phyloP scores from a whole-genome alignment of 2,888 invertebrate species.

The Ectobius pallidus region DNA sequence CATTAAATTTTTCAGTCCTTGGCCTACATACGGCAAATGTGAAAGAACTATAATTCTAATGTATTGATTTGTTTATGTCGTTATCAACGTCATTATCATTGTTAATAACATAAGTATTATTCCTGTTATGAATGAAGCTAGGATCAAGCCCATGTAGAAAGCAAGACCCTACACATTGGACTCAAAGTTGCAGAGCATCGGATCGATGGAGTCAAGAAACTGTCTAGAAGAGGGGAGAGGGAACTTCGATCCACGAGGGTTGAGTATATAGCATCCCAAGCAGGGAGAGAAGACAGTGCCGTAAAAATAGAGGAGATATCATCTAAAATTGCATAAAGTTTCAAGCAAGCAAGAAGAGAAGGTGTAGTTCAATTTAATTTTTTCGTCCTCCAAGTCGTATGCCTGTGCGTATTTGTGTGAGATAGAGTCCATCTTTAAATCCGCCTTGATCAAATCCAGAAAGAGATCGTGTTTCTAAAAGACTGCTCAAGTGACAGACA shows the following conservation, averaged over 20 bases:
- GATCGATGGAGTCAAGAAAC: slow-evolving; percentile 11
- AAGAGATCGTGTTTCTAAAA: neutral
- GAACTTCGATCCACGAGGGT: neutral
- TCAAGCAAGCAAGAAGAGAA: neutral
- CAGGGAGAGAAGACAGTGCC: neutral
- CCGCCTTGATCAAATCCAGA: neutral
- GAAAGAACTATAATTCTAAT: no score
- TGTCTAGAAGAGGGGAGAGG: neutral
- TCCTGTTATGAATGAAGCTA: no score
- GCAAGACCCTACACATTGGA: no score
- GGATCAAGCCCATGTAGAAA: no score
- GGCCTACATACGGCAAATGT: no score
- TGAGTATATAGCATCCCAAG: neutral
- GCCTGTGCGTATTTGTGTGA: neutral
- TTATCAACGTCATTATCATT: no score
- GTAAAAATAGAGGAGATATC: slow-evolving; percentile 4
- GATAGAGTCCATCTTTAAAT: neutral
- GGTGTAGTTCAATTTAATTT: neutral
- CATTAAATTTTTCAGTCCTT: no score
- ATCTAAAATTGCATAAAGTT: neutral
- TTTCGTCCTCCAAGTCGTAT: neutral
- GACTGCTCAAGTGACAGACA: neutral
- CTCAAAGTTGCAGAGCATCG: no score
- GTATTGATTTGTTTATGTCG: no score
- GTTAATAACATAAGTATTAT: no score